Evolutionary conservation across 2,113 vertebrate genomes (phyloP).

Genomic region (Siphamia tubifer): DNA sequence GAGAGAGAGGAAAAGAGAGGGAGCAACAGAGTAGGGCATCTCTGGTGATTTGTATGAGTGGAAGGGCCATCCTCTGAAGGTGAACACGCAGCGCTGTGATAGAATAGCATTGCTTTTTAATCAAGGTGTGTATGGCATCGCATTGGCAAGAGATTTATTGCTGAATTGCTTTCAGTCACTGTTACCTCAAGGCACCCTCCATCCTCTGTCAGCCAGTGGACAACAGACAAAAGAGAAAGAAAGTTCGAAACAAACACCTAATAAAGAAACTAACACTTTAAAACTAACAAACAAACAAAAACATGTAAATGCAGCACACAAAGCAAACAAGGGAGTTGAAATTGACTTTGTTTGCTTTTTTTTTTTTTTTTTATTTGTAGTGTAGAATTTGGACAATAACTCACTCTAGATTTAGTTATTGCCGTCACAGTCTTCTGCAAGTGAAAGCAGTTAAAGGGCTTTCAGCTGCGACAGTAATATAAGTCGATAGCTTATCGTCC

Average conservation of each 20-base stretch:
- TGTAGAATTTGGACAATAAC: conserved; percentile 2
- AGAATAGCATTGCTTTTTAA: conserved; percentile 40
- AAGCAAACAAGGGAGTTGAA: not conserved
- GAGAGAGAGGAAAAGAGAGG: conserved; percentile 9
- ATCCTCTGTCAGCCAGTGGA: not conserved
- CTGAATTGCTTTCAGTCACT: conserved; percentile 28
- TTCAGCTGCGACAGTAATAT: conserved; percentile 56
- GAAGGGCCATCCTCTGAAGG: conserved; percentile 38
- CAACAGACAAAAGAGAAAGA: too few relatives aligned
- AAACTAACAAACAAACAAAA: not conserved
- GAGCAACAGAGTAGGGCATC: not conserved
- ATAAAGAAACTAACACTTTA: not conserved
- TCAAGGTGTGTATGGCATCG: conserved; percentile 25
- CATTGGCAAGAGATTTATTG: conserved; percentile 29
- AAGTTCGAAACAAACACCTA: not conserved
- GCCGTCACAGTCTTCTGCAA: conserved; percentile 15
- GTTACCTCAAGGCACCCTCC: conserved; percentile 16
- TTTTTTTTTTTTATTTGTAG: not conserved
- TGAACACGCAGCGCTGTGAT: conserved; percentile 16
- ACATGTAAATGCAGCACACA: not conserved
- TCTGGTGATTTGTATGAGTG: conserved; percentile 32
- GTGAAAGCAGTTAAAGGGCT: conserved; percentile 56
- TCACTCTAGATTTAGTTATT: conserved; percentile 31
- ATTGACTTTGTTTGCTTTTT: not conserved
- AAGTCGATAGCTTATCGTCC: conserved; percentile 56